Evolutionary conservation across 2,888 invertebrate species (phyloP), one percentile per base, ranked within the genome.

Genomic region (Gastracanthus pulcherrimus): DNA sequence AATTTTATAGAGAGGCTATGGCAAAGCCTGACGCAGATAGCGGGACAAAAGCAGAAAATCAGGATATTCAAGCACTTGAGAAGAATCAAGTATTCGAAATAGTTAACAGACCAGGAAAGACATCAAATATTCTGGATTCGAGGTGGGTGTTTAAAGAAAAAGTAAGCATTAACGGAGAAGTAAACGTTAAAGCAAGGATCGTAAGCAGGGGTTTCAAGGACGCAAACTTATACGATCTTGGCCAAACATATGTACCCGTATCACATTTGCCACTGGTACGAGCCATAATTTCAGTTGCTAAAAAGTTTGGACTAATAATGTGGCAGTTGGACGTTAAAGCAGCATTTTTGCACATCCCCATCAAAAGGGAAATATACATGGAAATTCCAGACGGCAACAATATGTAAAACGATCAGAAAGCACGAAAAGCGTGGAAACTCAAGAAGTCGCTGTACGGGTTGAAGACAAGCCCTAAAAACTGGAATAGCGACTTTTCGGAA

Each of bases 361-460:
- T 64, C 2, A 64, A 60, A 26, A 19, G 23, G 31, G 36, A 36
- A 64, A 64, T 64, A 31, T 64, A 64, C 23, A 64, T 64, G 64
- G 64, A 64, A 16, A 64, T 64, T 6, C 64, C 64, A 16, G 38
- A 64, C 7, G 36, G 36, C 5, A 6, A 36, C 36, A 7, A 6
- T 7, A 36, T 36, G 5, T 6, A 36, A 36, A 7, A 7, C 7
- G 5, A 36, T 6, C 36, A 36, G 36, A 36, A 6, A 7, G 5
- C 7, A 7, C 4, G 7, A 6, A 4, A 36, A 36, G 36, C 7
- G 4, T 36, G 36, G 36, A 36, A 36, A 7, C 7, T 36, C 4
- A 7, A 36, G 7, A 36, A 36, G 7, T 36, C 36, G 7, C 36
- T 36, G 36, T 36, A 36, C 7, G 36, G 36, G 7, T 7, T 36